phyloP scores from a whole-genome alignment of 2,888 invertebrate species.

The Rhopalosiphum nymphaeae region DNA sequence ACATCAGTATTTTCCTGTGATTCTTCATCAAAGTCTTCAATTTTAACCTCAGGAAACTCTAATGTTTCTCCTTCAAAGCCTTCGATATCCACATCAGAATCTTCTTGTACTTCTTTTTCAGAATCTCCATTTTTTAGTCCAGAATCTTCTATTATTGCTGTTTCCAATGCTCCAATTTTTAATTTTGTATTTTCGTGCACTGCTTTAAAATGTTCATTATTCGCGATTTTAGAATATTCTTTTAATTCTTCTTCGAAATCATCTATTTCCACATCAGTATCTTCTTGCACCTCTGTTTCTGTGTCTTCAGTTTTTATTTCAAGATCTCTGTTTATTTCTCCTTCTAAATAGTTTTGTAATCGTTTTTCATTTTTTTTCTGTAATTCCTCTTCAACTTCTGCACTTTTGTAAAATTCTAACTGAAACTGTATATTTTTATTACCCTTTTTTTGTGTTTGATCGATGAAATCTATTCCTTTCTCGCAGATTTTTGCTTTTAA shows the following conservation, averaged over 20 bases:
- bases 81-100: not conserved
- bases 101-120: not conserved
- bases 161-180: not conserved
- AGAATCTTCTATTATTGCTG: not conserved
- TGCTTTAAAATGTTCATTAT: not conserved
- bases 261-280: not conserved
- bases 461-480: not conserved
- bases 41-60: not conserved
- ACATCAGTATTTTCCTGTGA: not conserved
- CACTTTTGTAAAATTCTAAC: not conserved
- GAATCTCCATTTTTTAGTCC: not conserved
- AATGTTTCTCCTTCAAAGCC: conserved; percentile 10
- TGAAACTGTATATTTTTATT: not conserved
- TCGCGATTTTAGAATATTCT: not conserved
- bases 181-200: not conserved
- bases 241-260: not conserved
- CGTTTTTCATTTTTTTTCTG: not conserved
- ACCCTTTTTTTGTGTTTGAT: not conserved
- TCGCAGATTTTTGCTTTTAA: not conserved
- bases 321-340: not conserved
- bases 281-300: not conserved
- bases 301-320: not conserved
- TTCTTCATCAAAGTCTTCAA: not conserved
- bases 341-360: not conserved
- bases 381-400: not conserved